Base-by-base conservation (phyloP, 2,113 vertebrate genomes). In the Elachura formosa region DNA sequence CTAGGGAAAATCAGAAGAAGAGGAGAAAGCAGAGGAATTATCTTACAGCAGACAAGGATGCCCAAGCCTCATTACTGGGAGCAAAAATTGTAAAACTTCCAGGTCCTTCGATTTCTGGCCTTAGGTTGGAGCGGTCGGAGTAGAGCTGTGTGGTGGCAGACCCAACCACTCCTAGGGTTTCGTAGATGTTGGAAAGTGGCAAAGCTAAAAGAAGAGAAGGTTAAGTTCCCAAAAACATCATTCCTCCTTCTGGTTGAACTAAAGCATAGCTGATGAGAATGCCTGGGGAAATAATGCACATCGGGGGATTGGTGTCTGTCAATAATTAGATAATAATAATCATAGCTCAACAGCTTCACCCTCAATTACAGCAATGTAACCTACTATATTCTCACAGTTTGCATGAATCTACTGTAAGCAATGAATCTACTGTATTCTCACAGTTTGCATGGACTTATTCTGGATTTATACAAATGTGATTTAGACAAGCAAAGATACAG, bases 51-150 rank as follows among this genome's bases (percentile, higher is more conserved):
- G 99, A 96, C 90, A 99, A 96, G 26, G 98, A 97, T 1, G 98
- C 96, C 99, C 99, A 99, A 89, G 99, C 99, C 81, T 99, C 98
- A 6, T 99, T 99, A 96, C 99, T 99, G 6, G 99, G 99, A 76
- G 99, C 98, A 17, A 99, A 99, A 97, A 99, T 99, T 22, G 99
- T 99, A 90, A 99, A 99, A 90, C 98, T 99, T 72, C 99, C 99
- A 0, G 99, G 99, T 11, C 99, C 99, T 89, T 99, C 99, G 1
- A 99, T 98, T 96, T 99, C 99, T 5, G 98, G 98, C 96, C 96
- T 98, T 61, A 99, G 97, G 49, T 98, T 98, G 2, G 98, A 98
- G 63, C 99, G 98, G 49, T 99, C 98, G 0, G 99, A 98, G 97
- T 99, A 99, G 94, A 99, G 98, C 97, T 99, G 98, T 2, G 99